Evolutionary conservation across 2,113 vertebrate genomes (phyloP), one percentile per base, ranked within the genome.

Genomic region (Oenanthe melanoleuca): DNA sequence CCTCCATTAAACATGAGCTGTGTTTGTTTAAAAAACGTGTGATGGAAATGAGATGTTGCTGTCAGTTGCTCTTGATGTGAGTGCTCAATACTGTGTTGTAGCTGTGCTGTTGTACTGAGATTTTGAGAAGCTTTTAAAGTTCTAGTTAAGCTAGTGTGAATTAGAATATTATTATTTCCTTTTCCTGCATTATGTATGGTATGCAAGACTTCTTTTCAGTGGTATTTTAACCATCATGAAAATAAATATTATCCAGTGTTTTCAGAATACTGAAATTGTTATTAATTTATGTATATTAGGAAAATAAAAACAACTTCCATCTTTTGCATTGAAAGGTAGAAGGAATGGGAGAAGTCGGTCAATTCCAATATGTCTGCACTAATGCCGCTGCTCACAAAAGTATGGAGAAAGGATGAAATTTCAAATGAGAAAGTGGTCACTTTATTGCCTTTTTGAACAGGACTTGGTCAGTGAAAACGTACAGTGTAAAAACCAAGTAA

Each of bases 21-120:
- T 89, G 65, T 95, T 96, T 93, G 70, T 96, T 97, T 96, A 89
- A 96, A 96, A 97, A 93, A 84, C 63, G 13, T 85, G 81, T 96
- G 59, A 77, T 93, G 92, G 94, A 95, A 92, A 86, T 85, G 38
- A 92, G 86, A 28, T 97, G 60, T 89, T 91, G 69, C 50, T 89
- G 5, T 65, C 64, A 37, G 67, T 93, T 89, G 64, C 45, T 91
- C 3, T 55, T 77, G 38, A 70, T 80, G 83, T 86, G 47, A n/a
- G 88, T 95, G 34, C 89, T 96, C 85, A 89, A 34, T 92, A 91
- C 88, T 89, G 78, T 20, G 25, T 90, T 93, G 91, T 86, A 91
- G 37, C 38, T 95, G 22, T 93, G 50, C 72, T 85, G 26, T 79
- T 93, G 66, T 61, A 56, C 38, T 94, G 87, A 90, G 95, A 86